Conservation (phyloP, 1,140 invertebrate genomes). For the Littorina saxatilis region DNA sequence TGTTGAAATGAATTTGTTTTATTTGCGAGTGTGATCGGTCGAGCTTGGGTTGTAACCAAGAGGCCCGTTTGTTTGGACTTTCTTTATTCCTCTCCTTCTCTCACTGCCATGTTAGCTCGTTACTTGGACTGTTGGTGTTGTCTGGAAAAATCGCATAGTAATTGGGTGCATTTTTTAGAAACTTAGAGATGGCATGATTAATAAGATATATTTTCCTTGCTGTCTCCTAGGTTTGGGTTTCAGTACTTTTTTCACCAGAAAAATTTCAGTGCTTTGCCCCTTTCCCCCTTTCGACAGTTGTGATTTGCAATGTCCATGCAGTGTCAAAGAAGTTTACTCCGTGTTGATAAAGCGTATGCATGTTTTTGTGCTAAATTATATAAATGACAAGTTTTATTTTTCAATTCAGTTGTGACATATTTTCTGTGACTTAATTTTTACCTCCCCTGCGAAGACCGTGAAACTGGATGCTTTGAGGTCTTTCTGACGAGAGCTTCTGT, state of each 20-base stretch:
- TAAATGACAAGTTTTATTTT: too few relatives aligned
- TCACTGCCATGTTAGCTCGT: background rate
- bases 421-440: background rate
- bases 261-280: too few relatives aligned
- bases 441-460: background rate
- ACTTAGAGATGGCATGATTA: too few relatives aligned
- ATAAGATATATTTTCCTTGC: too few relatives aligned
- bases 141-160: background rate
- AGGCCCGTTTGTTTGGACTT: background rate
- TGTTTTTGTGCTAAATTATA: background rate
- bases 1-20: background rate
- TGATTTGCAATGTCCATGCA: background rate
- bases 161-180: too few relatives aligned
- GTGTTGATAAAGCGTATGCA: background rate
- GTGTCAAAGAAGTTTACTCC: background rate
- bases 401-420: constrained; percentile 5
- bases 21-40: background rate
- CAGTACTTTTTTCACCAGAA: too few relatives aligned
- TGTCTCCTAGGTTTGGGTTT: too few relatives aligned
- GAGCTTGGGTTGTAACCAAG: background rate
- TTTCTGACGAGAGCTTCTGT: background rate
- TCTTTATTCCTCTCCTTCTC: too few relatives aligned
- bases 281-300: too few relatives aligned
- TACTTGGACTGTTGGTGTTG: constrained; percentile 6
- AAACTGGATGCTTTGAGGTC: background rate